These are phyloP conservation scores for Pseudomyrmex concolor DNA, from an alignment of 1,140 invertebrate genomes.

Conservation along the genomic window DNA sequence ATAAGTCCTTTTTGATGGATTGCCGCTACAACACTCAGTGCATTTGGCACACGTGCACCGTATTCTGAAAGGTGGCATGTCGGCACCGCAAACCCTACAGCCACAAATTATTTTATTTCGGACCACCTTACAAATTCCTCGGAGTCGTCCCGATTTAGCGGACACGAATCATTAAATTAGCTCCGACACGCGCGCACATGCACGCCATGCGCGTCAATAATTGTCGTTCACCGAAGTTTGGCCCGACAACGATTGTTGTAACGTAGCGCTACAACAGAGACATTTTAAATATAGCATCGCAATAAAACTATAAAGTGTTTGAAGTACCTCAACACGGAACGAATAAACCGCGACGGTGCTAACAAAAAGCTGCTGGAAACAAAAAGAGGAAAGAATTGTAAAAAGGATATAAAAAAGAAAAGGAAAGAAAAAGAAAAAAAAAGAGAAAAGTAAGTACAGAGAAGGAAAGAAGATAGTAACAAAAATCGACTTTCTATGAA, in stretches of 20 bases:
- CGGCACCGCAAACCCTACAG: constrained; percentile 21
- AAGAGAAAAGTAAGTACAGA: not conserved
- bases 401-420: not conserved
- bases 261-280: constrained; percentile 19
- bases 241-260: constrained; percentile 8
- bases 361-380: not conserved
- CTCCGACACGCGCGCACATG: not conserved
- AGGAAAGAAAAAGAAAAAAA: not conserved
- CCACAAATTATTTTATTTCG: constrained; percentile 53
- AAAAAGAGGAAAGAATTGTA: not conserved
- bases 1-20: constrained; percentile 63
- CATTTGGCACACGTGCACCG: constrained; percentile 61
- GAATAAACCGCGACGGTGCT: not conserved
- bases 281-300: too few relatives aligned
- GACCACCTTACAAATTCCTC: not conserved
- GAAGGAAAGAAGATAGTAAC: not conserved
- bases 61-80: not conserved
- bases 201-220: constrained; percentile 39
- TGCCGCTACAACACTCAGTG: constrained; percentile 30
- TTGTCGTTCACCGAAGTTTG: constrained; percentile 42
- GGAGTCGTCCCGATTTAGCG: constrained; percentile 2
- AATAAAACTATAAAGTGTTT: too few relatives aligned
- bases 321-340: not conserved
- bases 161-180: constrained; percentile 56
- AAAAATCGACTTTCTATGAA: constrained; percentile 32